Conservation (phyloP, 2,113 vertebrate species). For the Nicator chloris region DNA sequence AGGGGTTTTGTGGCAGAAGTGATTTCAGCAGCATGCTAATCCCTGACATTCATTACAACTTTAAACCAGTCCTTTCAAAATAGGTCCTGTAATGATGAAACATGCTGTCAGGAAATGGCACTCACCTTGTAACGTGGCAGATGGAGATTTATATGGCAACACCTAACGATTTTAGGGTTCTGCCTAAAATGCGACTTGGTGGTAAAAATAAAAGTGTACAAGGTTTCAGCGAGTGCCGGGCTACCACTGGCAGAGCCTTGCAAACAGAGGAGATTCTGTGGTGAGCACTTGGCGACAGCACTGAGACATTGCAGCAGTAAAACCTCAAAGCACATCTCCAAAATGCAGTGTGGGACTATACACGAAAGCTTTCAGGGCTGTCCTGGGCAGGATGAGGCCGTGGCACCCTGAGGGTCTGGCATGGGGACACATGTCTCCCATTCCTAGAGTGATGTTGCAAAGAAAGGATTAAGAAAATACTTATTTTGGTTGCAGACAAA, state of each 20-base stretch:
- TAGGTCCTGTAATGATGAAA: constrained; percentile 30
- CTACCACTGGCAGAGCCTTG: neutral
- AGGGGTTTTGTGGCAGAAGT: neutral
- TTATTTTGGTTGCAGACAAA: constrained; percentile 21
- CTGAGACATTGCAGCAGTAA: neutral
- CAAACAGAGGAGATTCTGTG: neutral
- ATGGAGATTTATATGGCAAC: neutral
- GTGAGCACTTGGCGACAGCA: neutral
- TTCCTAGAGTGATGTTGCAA: neutral
- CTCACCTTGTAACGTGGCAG: neutral
- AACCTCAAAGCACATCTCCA: neutral
- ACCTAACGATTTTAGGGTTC: constrained; percentile 29
- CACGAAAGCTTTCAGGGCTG: neutral
- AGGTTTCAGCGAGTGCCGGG: no score
- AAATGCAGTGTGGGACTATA: neutral
- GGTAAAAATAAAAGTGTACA: no score
- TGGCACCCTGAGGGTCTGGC: neutral
- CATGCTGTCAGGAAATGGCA: neutral
- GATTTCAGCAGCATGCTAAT: neutral
- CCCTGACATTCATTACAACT: neutral
- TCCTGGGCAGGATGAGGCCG: neutral
- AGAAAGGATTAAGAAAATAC: constrained; percentile 4
- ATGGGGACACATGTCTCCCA: neutral
- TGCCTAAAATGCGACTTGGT: neutral
- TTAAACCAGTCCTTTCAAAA: constrained; percentile 18